Percentiles rank a stretch among this genome's conserved stretches.
These are phyloP conservation scores for Acleris emargana DNA, from an alignment of 2,888 invertebrate genomes.

Conservation along the genomic window DNA sequence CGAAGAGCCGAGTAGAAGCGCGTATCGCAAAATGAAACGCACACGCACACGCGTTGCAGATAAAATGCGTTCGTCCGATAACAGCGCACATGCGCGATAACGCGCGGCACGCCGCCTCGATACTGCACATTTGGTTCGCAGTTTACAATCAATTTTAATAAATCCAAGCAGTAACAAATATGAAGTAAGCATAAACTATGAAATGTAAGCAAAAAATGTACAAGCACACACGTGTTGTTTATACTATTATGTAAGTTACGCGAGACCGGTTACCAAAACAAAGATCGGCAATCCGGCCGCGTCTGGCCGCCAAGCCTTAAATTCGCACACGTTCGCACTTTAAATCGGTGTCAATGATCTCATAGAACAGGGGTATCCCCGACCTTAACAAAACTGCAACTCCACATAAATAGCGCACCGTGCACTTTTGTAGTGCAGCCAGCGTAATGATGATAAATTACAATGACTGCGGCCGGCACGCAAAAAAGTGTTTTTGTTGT, in stretches of 20 bases:
- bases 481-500: slow-evolving; percentile 58
- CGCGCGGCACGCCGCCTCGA: slow-evolving; percentile 51
- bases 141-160: slow-evolving; percentile 11
- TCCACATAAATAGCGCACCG: slow-evolving; percentile 58
- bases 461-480: slow-evolving; percentile 73
- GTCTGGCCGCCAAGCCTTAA: slow-evolving; percentile 41
- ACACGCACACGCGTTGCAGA: slow-evolving; percentile 73
- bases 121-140: slow-evolving; percentile 61
- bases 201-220: neutral
- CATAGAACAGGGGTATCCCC: slow-evolving; percentile 63
- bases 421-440: slow-evolving; percentile 70
- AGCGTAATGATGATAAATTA: slow-evolving; percentile 74
- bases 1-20: slow-evolving; percentile 54
- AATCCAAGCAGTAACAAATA: neutral
- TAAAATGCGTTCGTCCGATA: slow-evolving; percentile 73
- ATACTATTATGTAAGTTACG: slow-evolving; percentile 15
- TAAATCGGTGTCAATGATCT: slow-evolving; percentile 26
- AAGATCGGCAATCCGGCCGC: slow-evolving; percentile 43
- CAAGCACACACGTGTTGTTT: slow-evolving; percentile 29
- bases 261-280: slow-evolving; percentile 33
- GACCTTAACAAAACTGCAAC: slow-evolving; percentile 71
- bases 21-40: slow-evolving; percentile 72
- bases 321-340: slow-evolving; percentile 57
- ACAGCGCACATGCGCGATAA: slow-evolving; percentile 63
- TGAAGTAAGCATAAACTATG: no score